phyloP scores from a whole-genome alignment of 2,797 vertebrate species.

The Petrocephalus sullivani region DNA sequence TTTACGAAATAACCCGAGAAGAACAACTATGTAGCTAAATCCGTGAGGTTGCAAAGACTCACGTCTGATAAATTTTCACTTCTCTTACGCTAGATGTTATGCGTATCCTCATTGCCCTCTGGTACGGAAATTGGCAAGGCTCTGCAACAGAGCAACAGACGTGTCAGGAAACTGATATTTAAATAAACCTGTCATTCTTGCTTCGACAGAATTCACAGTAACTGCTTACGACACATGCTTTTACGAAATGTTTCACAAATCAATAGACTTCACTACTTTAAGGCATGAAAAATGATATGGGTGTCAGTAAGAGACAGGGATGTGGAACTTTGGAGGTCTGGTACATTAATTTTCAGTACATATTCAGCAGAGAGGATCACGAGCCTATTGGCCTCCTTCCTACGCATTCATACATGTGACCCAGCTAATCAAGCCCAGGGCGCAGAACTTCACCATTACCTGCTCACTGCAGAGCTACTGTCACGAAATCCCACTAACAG shows the following conservation, averaged over 20 bases:
- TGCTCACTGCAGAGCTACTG: neutral
- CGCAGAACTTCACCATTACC: neutral
- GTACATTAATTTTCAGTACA: neutral
- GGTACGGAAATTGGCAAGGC: neutral
- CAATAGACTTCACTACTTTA: neutral
- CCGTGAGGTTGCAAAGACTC: neutral
- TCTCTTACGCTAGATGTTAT: neutral
- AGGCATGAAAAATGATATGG: neutral
- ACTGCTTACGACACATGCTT: neutral
- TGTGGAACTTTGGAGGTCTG: neutral
- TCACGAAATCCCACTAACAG: conserved; percentile 10
- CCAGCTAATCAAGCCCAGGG: neutral
- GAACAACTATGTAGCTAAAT: neutral
- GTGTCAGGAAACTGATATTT: neutral
- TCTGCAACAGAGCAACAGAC: neutral
- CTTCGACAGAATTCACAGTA: neutral
- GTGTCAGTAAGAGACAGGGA: neutral
- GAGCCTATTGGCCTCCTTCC: neutral
- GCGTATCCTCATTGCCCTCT: neutral
- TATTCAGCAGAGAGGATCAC: neutral
- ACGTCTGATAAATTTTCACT: neutral
- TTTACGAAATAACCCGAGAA: neutral
- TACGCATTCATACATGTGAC: neutral
- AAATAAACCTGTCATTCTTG: neutral
- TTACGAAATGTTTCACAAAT: neutral